Conservation (phyloP, 2,113 vertebrate genomes). For the Cololabis saira region DNA sequence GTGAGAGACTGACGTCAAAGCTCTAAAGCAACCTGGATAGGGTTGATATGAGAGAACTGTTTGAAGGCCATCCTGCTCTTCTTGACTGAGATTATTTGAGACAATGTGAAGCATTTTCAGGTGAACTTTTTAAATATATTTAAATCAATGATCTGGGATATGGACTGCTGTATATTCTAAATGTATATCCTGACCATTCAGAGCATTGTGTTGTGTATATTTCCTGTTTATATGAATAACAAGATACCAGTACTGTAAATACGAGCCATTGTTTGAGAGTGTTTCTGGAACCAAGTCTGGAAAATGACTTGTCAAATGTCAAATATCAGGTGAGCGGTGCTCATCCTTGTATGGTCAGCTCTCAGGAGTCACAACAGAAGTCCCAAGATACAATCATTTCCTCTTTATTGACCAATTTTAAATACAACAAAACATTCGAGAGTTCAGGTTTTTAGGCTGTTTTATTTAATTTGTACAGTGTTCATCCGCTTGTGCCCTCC, state of each 20-base stretch:
- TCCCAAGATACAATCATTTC: constrained; percentile 30
- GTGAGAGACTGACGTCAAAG: constrained; percentile 78
- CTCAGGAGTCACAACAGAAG: constrained; percentile 9
- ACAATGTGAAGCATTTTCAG: no score
- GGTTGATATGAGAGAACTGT: constrained; percentile 15
- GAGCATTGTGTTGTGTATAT: no score
- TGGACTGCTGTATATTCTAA: neutral
- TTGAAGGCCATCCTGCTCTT: constrained; percentile 8
- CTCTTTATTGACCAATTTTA: constrained; percentile 70
- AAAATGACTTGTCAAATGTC: neutral
- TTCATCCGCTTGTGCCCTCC: constrained; percentile 30
- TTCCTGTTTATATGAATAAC: no score
- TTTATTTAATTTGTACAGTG: neutral
- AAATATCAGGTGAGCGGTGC: neutral
- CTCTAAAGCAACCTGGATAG: constrained; percentile 37
- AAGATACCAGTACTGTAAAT: no score
- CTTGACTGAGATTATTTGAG: neutral
- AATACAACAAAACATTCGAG: constrained; percentile 56
- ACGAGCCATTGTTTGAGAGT: neutral
- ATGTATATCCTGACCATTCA: no score
- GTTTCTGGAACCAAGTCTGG: neutral
- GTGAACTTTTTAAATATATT: neutral
- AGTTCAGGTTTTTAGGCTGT: constrained; percentile 39
- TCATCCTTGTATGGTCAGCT: constrained; percentile 33
- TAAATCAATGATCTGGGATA: neutral